Conservation (phyloP, 2,113 vertebrate species). For the Sorex araneus region DNA sequence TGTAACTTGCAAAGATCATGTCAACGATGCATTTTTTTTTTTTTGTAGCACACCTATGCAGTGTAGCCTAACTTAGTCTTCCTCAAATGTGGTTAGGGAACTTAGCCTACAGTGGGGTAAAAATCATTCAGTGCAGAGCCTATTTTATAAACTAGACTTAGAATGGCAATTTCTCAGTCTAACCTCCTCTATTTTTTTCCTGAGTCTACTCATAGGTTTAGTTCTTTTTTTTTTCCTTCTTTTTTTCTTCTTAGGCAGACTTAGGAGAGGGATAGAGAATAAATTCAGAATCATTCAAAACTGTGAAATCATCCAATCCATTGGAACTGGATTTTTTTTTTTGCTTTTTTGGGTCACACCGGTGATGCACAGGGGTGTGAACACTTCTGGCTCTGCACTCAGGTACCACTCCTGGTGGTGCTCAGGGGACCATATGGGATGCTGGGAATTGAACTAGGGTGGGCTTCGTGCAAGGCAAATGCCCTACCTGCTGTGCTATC, state of each 20-base stretch:
- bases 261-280: no score
- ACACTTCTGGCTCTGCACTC: no score
- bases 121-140: neutral
- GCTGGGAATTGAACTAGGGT: no score
- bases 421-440: no score
- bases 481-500: no score
- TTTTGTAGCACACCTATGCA: neutral
- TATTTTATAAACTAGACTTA: neutral
- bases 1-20: neutral
- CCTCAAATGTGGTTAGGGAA: neutral
- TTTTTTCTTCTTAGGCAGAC: no score
- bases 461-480: no score
- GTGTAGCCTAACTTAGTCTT: neutral
- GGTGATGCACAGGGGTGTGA: no score
- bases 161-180: neutral
- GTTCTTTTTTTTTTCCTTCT: no score
- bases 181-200: neutral
- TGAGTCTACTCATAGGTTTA: neutral
- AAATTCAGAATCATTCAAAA: neutral
- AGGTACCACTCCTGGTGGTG: no score
- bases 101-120: neutral
- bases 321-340: neutral
- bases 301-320: neutral
- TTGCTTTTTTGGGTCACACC: no score
- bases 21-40: neutral